phyloP scores from a whole-genome alignment of 1,140 invertebrate genomes.

The Ylistrum balloti region DNA sequence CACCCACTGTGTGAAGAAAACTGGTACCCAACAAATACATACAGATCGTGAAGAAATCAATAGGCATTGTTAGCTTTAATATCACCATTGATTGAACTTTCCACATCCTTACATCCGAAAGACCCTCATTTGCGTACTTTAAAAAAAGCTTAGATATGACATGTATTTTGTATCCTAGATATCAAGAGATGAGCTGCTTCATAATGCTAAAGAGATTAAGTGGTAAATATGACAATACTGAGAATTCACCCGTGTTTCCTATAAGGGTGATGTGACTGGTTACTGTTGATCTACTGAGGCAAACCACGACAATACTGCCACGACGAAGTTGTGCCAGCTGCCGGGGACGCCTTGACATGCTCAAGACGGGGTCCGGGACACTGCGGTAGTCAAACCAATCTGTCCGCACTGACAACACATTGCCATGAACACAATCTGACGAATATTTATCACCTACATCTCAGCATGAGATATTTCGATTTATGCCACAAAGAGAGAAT shows the following conservation, averaged over 20 bases:
- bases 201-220: too few relatives aligned
- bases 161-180: too few relatives aligned
- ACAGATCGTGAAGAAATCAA: neutral
- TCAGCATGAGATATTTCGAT: conserved; percentile 7
- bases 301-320: conserved; percentile 17
- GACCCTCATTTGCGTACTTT: too few relatives aligned
- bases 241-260: neutral
- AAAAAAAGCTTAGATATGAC: too few relatives aligned
- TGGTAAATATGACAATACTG: neutral
- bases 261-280: neutral
- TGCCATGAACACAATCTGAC: neutral
- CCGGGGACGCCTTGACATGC: neutral
- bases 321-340: neutral
- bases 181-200: too few relatives aligned
- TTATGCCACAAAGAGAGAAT: conserved; percentile 1
- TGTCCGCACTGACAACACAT: conserved; percentile 31
- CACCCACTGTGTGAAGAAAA: conserved; percentile 16
- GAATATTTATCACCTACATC: neutral
- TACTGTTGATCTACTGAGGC: neutral
- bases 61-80: neutral
- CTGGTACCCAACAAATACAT: neutral
- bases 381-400: neutral
- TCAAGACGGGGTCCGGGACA: neutral
- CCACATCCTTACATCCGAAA: too few relatives aligned
- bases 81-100: too few relatives aligned